Base-by-base conservation (phyloP, 53 echinoderm and acorn worm genomes). In the Stichopus horrens region DNA sequence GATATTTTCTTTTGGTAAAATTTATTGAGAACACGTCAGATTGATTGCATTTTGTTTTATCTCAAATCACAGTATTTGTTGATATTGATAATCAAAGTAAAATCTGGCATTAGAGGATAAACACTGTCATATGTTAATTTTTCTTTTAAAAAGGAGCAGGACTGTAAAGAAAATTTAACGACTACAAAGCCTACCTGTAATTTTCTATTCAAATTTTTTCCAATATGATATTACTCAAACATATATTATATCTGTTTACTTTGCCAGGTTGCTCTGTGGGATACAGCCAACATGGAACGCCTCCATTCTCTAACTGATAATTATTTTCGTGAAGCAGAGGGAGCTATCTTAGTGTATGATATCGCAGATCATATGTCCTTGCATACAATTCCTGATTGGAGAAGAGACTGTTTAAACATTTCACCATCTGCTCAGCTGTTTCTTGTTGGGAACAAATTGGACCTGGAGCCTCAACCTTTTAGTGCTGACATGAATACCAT, bases 251-350 rank as follows among this genome's bases (percentile, higher is more conserved):
- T 37, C 37, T 37, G 1, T 37, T 37, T 37, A 37, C 37, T 37
- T 37, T 71, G 71, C 19, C 66, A 98, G 98, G 55, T 98, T 71
- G 93, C 94, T 21, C 79, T 98, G 5, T 98, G 98, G 98, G 98
- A 98, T 76, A 98, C 98, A 16, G 98, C 98, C 2, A 95, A 95
- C 73, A 95, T 95, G 94, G 98, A 98, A 83, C 86, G 98, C 80
- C 90, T 93, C 63, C 95, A 94, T 68, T 98, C 98, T 4, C 91
- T 98, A 0, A 98, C 98, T 4, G 95, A 94, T 8, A 93, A 88
- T 57, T 98, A 98, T 88, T 98, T 93, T 20, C 89, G 98, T 7
- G 95, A 95, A 74, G 91, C 98, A 5, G 73, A 91, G 5, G 98
- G 95, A 0, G 94, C 91, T 21, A 76, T 98, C 16, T 79, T 98